Evolutionary conservation across 2,797 vertebrate species (phyloP), one percentile per base, ranked within the genome.

Genomic region (Sciurus carolinensis): DNA sequence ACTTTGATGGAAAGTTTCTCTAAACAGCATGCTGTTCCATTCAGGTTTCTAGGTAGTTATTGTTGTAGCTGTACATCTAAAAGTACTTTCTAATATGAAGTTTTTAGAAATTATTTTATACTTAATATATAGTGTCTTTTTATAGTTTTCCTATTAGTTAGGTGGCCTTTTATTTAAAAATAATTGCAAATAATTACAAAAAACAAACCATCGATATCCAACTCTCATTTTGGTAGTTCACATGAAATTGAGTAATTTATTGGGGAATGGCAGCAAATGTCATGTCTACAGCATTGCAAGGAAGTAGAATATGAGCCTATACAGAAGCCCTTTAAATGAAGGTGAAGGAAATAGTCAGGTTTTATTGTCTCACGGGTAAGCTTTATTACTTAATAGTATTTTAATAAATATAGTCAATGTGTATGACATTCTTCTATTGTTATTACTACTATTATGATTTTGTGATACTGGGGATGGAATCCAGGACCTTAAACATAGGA

Each of bases 221-320:
- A 59, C 14, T 54, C 28, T 93, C 17, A 69, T 54, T 75, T 95
- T 67, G 77, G 0, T 85, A 47, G 52, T 85, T 87, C n/a, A 44
- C 7, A 9, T 90, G 82, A 64, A 54, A 47, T 50, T 92, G 88
- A 76, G 62, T 93, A 15, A 50, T 88, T 95, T 75, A 66, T 87
- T 95, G 44, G 15, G 22, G 52, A 44, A 57, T 39, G 59, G 39
- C 13, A 85, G 39, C 1, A 62, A 44, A 8, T 42, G 30, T 79
- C n/a, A 15, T 39, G 4, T 33, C 11, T 11, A 14, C 36, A 22
- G 33, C 20, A 33, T n/a, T n/a, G 5, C 14, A 11, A 62, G 26
- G 83, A 91, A 28, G 20, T 11, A 3, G 7, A 10, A 18, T 75
- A 20, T 87, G 24, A 26, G 14, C 50, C 47, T 72, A 47, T 4